Evolutionary conservation across 2,888 invertebrate genomes (phyloP).

Genomic region (Boloria selene): DNA sequence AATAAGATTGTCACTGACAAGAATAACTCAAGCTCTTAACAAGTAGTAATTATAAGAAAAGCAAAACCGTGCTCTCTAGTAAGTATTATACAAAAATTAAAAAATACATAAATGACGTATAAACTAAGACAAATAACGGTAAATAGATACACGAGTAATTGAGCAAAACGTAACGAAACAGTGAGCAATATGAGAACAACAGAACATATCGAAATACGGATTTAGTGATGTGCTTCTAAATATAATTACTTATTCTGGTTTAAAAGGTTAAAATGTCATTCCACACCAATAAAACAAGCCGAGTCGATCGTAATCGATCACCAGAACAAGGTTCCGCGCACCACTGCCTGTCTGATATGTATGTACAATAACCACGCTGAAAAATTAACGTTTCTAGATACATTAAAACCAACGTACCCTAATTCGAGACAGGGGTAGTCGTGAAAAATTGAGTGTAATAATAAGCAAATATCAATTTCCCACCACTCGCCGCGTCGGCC

Average conservation of each 20-base stretch:
- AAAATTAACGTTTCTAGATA: slow-evolving; percentile 45
- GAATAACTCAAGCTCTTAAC: slow-evolving; percentile 60
- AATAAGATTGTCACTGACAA: slow-evolving; percentile 47
- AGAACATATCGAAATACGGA: slow-evolving; percentile 40
- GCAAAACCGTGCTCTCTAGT: slow-evolving; percentile 79
- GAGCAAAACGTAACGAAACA: slow-evolving; percentile 81
- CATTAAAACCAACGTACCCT: slow-evolving; percentile 47
- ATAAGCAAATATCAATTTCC: slow-evolving; percentile 43
- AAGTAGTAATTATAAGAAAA: slow-evolving; percentile 71
- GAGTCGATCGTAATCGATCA: slow-evolving; percentile 21
- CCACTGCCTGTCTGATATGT: slow-evolving; percentile 75
- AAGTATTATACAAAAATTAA: slow-evolving; percentile 66
- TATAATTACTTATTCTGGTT: slow-evolving; percentile 38
- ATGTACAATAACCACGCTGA: slow-evolving; percentile 69
- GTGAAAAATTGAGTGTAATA: slow-evolving; percentile 45
- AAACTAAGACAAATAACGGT: slow-evolving; percentile 63
- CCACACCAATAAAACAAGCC: too few relatives aligned
- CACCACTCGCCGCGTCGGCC: slow-evolving; percentile 51
- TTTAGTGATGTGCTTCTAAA: slow-evolving; percentile 20
- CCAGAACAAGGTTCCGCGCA: slow-evolving; percentile 46
- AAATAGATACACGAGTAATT: slow-evolving; percentile 70
- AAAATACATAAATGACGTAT: slow-evolving; percentile 59
- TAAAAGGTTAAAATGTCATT: slow-evolving; percentile 8
- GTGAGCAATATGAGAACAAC: slow-evolving; percentile 67
- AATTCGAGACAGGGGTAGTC: slow-evolving; percentile 35